phyloP scores from a whole-genome alignment of 30 jellyfish, hydroid and myxozoan species.

The Hydractinia symbiolongicarpus region DNA sequence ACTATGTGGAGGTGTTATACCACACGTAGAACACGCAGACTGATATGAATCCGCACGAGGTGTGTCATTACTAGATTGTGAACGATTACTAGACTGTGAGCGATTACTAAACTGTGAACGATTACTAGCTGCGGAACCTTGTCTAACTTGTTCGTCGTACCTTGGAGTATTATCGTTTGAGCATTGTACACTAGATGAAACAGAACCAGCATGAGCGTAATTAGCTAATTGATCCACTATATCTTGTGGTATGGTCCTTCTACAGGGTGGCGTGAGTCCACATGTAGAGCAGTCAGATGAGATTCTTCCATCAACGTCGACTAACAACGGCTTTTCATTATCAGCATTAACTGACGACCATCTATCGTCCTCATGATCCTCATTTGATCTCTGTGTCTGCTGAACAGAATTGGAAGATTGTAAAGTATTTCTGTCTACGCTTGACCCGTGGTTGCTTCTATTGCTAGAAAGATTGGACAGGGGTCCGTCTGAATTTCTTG shows the following conservation, averaged over 20 bases:
- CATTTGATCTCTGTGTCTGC: too few relatives aligned
- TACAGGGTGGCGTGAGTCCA: conserved; percentile 18
- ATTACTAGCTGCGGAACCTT: too few relatives aligned
- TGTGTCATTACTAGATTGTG: conserved; percentile 9
- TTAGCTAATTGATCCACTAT: neutral
- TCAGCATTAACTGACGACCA: conserved; percentile 6
- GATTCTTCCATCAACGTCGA: neutral
- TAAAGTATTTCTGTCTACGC: too few relatives aligned
- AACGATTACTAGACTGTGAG: neutral
- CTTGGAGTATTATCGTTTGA: too few relatives aligned
- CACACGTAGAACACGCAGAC: conserved; percentile 5
- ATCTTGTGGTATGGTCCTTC: conserved; percentile 9
- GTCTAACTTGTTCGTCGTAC: too few relatives aligned
- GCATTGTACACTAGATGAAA: neutral
- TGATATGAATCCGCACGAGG: conserved; percentile 1
- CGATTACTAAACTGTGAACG: neutral
- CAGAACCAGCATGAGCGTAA: neutral
- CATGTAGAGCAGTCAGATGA: conserved; percentile 24
- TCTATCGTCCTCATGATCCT: neutral
- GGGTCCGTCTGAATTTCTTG: conserved; percentile 17
- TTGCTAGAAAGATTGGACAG: neutral
- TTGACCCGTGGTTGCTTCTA: too few relatives aligned
- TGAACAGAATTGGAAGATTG: too few relatives aligned
- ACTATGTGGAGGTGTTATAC: conserved; percentile 15
- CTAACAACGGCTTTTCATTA: neutral